These are phyloP conservation scores for Taenioides sp. DNA, from an alignment of 2,797 vertebrate genomes.

Conservation along the genomic window DNA sequence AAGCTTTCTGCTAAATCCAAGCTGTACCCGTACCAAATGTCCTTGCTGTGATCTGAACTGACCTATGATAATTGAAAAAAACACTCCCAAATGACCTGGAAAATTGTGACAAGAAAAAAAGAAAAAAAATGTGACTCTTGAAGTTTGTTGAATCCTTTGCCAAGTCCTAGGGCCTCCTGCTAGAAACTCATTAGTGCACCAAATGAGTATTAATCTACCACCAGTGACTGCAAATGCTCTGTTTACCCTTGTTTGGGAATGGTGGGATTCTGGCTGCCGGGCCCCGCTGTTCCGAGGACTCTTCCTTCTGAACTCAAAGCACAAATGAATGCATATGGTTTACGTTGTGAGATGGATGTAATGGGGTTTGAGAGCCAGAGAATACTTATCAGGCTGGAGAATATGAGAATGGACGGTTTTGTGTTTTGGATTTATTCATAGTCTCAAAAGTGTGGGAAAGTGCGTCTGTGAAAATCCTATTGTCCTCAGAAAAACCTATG, in stretches of 20 bases:
- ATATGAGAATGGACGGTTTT: neutral
- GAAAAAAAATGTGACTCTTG: constrained; percentile 1
- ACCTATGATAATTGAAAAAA: neutral
- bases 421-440: constrained; percentile 8
- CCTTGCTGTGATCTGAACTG: neutral
- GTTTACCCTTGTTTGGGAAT: constrained; percentile 13
- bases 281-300: constrained; percentile 1
- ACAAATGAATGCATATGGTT: constrained; percentile 7
- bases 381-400: neutral
- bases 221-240: constrained; percentile 8
- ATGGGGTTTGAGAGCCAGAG: constrained; percentile 3
- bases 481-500: neutral
- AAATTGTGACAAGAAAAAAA: neutral
- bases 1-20: neutral
- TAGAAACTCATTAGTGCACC: constrained; percentile 3
- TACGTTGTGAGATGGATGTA: constrained; percentile 1
- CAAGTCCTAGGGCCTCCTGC: neutral
- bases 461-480: neutral
- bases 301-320: neutral
- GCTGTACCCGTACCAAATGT: neutral
- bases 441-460: neutral
- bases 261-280: neutral
- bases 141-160: neutral
- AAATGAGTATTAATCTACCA: constrained; percentile 15
- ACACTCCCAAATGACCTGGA: neutral